These are phyloP conservation scores for Scytalopus superciliaris DNA, from an alignment of 2,113 vertebrate genomes.

Conservation along the genomic window DNA sequence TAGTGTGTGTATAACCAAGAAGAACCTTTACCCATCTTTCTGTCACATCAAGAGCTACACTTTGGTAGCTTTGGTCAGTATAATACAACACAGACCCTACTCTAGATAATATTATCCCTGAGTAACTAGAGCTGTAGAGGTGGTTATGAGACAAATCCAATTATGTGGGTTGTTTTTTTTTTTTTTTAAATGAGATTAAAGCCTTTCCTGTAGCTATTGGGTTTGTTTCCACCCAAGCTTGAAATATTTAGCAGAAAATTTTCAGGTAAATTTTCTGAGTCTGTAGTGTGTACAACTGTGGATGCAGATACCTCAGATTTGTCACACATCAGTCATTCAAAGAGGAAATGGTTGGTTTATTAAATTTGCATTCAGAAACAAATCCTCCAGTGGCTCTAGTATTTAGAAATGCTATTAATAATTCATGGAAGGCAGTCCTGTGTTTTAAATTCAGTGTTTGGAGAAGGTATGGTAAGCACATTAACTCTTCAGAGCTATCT, in stretches of 20 bases:
- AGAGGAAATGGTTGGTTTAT: background rate
- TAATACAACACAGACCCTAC: background rate
- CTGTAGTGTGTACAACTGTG: background rate
- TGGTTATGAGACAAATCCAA: background rate
- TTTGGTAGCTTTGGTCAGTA: background rate
- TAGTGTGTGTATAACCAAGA: background rate
- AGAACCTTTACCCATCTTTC: background rate
- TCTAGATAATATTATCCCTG: background rate
- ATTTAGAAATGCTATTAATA: background rate
- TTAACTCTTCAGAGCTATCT: background rate
- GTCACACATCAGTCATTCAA: background rate
- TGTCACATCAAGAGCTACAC: background rate
- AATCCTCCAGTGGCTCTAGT: background rate
- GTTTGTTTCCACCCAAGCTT: background rate
- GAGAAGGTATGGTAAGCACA: background rate
- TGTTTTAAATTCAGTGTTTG: background rate
- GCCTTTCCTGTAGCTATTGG: background rate
- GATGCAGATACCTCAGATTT: background rate
- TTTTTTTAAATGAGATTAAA: background rate
- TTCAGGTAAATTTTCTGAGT: background rate
- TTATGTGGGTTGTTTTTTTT: too few relatives aligned
- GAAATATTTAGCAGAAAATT: background rate
- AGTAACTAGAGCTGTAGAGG: background rate
- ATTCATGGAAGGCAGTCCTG: background rate
- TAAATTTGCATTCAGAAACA: constrained; percentile 3